Conservation (phyloP, 2,888 invertebrate genomes). For the Synergus japonicus region DNA sequence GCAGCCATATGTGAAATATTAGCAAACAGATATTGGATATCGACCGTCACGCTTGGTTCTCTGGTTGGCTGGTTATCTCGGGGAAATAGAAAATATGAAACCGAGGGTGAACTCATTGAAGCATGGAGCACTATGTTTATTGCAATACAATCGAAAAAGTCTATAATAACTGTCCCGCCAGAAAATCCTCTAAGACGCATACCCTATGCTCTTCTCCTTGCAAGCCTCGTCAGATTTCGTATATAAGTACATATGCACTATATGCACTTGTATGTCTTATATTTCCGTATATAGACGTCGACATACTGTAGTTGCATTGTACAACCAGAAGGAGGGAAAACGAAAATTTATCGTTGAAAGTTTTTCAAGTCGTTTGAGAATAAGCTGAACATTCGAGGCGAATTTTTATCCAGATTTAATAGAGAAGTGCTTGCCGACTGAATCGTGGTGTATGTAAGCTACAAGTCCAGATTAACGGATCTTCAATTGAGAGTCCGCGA, state of each 20-base stretch:
- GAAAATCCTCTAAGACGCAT: conserved; percentile 17
- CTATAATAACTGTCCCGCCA: conserved; percentile 13
- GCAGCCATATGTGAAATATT: conserved; percentile 62
- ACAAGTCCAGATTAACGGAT: conserved; percentile 36
- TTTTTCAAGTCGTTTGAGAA: conserved; percentile 20
- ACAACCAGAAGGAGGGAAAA: conserved; percentile 15
- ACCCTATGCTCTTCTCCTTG: background rate
- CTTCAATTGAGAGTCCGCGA: background rate
- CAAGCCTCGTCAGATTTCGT: background rate
- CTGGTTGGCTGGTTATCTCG: conserved; percentile 53
- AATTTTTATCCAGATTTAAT: conserved; percentile 38
- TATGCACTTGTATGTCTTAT: too few relatives aligned
- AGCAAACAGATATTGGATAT: conserved; percentile 65
- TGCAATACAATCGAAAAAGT: conserved; percentile 36
- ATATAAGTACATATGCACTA: background rate
- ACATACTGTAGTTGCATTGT: background rate
- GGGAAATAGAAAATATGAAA: conserved; percentile 57
- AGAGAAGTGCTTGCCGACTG: background rate
- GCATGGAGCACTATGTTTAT: background rate
- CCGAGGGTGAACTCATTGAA: conserved; percentile 17
- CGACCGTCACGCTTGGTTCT: conserved; percentile 52
- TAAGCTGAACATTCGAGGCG: conserved; percentile 26
- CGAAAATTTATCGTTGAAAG: conserved; percentile 36
- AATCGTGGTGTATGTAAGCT: conserved; percentile 12
- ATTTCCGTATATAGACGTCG: background rate